Base-by-base conservation (phyloP, 92 coral and sea anemone species). In the Desmophyllum pertusum region DNA sequence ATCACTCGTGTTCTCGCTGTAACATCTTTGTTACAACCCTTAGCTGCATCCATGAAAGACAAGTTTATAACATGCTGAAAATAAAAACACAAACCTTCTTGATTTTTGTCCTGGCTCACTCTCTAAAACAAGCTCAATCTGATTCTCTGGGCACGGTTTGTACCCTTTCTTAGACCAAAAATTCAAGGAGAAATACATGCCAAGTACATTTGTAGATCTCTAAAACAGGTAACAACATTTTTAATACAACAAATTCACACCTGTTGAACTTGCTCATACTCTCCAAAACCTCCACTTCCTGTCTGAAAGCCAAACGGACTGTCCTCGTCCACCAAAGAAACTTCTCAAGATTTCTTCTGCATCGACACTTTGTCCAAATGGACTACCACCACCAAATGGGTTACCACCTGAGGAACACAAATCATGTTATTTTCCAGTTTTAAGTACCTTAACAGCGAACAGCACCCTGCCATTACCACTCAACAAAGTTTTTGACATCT, bases 1-100 rank as follows among this genome's bases (percentile, higher is more conserved):
- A 88, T 81, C 8, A 97, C 98, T 70, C 90, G 88, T 17, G 94
- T 94, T 39, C 91, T 84, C 33, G 91, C 86, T 40, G 99, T 89
- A 72, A 97, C 85, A 66, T 94, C 97, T 83, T 97, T 97, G 81
- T 97, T 92, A 70, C 93, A 92, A 11, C 99, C 99, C 78, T 94
- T 97, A 3, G 93, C 98, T 40, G 99, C 94, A 78, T 97, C 99
- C 99, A 97, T 97, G 64, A 97, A 97, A 33, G 99, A 94, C 84
- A 97, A 63, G 86, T 97, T 97, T 62, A 97, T 62, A 43, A 93
- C 90, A 80, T 96, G 93, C 98, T 96, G 86, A 6, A 90, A 74
- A 50, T n/a, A 37, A 38, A 6, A 77, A 78, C 2, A 5, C 21
- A 39, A 76, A 53, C 14, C 3, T 27, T 10, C 46, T 68, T 35